A percentile compares a stretch with the other conserved stretches of the same genome.
phyloP scores from a whole-genome alignment of 2,797 vertebrate genomes.

The Sarcophilus harrisii region DNA sequence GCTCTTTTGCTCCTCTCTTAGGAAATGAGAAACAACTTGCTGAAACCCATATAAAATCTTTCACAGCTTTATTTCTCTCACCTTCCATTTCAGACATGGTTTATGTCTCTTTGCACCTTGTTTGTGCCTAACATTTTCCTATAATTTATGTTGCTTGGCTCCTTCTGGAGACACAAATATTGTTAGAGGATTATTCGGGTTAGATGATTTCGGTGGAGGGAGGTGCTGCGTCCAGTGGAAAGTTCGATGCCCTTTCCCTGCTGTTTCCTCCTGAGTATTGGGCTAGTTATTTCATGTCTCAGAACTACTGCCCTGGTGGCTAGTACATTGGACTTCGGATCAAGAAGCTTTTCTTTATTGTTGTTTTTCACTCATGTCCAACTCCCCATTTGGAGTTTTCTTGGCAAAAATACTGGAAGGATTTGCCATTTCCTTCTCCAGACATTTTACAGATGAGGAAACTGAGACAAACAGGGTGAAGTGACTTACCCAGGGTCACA shows the following conservation, averaged over 20 bases:
- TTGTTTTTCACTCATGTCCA: background rate
- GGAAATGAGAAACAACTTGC: constrained; percentile 1
- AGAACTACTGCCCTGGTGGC: background rate
- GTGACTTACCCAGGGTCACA: background rate
- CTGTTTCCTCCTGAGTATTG: background rate
- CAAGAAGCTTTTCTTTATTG: background rate
- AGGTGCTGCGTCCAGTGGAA: background rate
- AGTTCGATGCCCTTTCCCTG: background rate
- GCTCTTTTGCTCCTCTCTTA: constrained; percentile 55
- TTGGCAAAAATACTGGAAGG: background rate
- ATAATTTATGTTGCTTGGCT: background rate
- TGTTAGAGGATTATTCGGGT: background rate
- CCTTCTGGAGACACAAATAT: background rate
- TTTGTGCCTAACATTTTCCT: background rate
- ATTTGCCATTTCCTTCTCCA: background rate
- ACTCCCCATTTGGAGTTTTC: background rate
- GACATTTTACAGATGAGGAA: background rate
- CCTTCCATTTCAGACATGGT: background rate
- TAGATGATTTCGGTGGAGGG: background rate
- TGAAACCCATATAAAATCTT: background rate
- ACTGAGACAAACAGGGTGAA: background rate
- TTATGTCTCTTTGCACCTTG: background rate
- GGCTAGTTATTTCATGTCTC: background rate
- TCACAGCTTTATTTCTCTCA: background rate
- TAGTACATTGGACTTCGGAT: background rate